Conservation (phyloP, 2,888 invertebrate species). For the Epinotia brunnichana region DNA sequence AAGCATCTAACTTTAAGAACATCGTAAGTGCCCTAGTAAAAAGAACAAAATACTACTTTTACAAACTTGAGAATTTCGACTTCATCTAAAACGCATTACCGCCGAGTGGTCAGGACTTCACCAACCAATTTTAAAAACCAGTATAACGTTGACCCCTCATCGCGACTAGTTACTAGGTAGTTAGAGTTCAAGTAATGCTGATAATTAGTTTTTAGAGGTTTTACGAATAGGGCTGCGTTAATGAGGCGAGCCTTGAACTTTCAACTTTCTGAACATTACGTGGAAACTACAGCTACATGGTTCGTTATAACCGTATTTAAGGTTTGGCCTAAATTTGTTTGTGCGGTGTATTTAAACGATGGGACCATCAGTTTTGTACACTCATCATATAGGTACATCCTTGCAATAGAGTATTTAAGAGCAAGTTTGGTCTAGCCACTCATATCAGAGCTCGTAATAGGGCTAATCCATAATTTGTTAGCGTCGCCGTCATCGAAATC, state of each 20-base stretch:
- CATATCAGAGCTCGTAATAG: too few relatives aligned
- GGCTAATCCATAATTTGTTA: too few relatives aligned
- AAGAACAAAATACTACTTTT: background rate
- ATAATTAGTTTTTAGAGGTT: background rate
- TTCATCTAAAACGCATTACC: constrained; percentile 67
- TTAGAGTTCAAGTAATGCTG: background rate
- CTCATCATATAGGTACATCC: too few relatives aligned
- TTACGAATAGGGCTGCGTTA: constrained; percentile 48
- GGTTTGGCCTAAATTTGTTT: background rate
- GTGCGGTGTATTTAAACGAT: background rate
- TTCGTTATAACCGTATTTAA: background rate
- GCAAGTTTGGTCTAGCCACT: too few relatives aligned
- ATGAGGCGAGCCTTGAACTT: constrained; percentile 46
- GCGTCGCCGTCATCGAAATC: too few relatives aligned
- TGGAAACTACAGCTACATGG: background rate
- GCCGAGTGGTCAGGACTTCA: constrained; percentile 29
- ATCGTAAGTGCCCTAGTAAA: background rate
- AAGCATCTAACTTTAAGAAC: background rate
- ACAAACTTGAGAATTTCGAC: constrained; percentile 23
- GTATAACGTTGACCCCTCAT: background rate
- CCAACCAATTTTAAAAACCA: background rate
- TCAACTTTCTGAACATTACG: constrained; percentile 6
- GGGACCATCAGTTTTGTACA: background rate
- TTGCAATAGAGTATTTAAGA: too few relatives aligned
- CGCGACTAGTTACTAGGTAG: background rate